Evolutionary conservation across 2,888 invertebrate species (phyloP).

Genomic region (Abrostola triplasia): DNA sequence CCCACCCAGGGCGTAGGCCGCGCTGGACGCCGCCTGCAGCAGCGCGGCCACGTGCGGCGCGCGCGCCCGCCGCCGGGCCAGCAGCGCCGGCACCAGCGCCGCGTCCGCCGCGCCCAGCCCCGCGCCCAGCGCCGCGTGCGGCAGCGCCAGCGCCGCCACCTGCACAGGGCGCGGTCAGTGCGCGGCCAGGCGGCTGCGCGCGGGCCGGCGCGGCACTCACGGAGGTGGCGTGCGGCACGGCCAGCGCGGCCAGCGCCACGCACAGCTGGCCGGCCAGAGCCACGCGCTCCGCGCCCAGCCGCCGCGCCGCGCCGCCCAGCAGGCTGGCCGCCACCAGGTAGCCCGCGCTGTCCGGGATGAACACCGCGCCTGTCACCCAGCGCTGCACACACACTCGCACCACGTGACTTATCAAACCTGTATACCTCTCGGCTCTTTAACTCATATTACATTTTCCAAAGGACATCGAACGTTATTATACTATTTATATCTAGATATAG

Average conservation of each 20-base stretch:
- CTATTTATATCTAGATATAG: too few relatives aligned
- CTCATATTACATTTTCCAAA: neutral
- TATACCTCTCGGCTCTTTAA: too few relatives aligned
- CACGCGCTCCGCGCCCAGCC: constrained; percentile 70
- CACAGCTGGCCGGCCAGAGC: constrained; percentile 74
- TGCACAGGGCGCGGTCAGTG: neutral
- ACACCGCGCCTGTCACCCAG: constrained; percentile 78
- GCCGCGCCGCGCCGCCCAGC: constrained; percentile 68
- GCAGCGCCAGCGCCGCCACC: constrained; percentile 68
- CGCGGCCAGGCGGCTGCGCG: neutral
- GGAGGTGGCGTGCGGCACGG: constrained; percentile 68
- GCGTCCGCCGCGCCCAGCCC: constrained; percentile 79
- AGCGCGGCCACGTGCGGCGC: constrained; percentile 75
- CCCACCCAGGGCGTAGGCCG: constrained; percentile 74
- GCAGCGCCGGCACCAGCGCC: constrained; percentile 81
- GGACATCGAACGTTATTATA: too few relatives aligned
- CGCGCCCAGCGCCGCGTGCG: constrained; percentile 79
- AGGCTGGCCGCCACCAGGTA: constrained; percentile 75
- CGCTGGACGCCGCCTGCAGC: constrained; percentile 77
- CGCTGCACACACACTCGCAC: constrained; percentile 55
- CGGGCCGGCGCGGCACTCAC: constrained; percentile 38
- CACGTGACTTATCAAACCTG: neutral
- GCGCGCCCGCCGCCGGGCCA: constrained; percentile 54
- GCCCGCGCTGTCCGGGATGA: constrained; percentile 81
- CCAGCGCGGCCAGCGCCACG: constrained; percentile 73